Conservation (phyloP, 2,113 vertebrate species). For the Cheirogaleus medius region DNA sequence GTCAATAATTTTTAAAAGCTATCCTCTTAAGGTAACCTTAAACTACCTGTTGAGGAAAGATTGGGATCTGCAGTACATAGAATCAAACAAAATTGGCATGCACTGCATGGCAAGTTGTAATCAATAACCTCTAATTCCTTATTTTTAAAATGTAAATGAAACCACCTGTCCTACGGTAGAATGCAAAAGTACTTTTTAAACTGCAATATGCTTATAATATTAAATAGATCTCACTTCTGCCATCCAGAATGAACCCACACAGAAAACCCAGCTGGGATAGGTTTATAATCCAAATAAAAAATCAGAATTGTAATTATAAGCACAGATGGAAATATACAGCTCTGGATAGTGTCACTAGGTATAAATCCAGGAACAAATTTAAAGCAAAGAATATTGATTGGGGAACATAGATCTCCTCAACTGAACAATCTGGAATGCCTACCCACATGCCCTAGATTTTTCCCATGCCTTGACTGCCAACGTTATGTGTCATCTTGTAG, state of each 20-base stretch:
- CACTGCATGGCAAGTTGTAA: not conserved
- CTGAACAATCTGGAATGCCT: not conserved
- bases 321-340: constrained; percentile 65
- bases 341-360: constrained; percentile 14
- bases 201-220: constrained; percentile 44
- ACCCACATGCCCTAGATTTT: not conserved
- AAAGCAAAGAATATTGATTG: constrained; percentile 58
- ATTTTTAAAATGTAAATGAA: constrained; percentile 63
- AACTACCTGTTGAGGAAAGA: not conserved
- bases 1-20: not conserved
- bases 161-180: constrained; percentile 32
- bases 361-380: constrained; percentile 62
- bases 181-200: constrained; percentile 44
- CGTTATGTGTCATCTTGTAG: not conserved
- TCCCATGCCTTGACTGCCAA: not conserved
- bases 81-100: not conserved
- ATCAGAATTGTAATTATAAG: constrained; percentile 64
- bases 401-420: not conserved
- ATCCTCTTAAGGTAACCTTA: not conserved
- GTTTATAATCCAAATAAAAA: constrained; percentile 64
- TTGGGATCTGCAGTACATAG: not conserved
- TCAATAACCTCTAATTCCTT: constrained; percentile 39
- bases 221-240: constrained; percentile 39
- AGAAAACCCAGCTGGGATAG: constrained; percentile 55
- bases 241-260: constrained; percentile 42